phyloP scores from a whole-genome alignment of 2,888 invertebrate species.

The Leptinotarsa peninsularis region DNA sequence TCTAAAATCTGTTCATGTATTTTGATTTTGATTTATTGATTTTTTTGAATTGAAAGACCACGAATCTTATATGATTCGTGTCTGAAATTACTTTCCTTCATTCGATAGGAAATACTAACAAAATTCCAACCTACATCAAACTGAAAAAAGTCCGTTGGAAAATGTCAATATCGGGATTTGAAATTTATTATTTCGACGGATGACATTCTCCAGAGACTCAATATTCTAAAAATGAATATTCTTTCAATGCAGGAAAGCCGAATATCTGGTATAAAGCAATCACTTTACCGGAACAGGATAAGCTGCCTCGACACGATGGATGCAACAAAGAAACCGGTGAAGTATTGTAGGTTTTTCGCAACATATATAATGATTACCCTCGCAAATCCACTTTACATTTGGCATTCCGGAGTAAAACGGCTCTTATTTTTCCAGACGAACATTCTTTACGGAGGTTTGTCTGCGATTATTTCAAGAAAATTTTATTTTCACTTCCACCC shows the following conservation, averaged over 20 bases:
- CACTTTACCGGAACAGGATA: not conserved
- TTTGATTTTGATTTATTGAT: too few relatives aligned
- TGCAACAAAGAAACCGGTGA: slow-evolving; percentile 4
- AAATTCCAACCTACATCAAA: not conserved
- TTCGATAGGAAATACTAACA: too few relatives aligned
- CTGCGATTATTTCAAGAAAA: not conserved
- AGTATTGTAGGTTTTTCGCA: slow-evolving; percentile 2
- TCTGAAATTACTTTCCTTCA: too few relatives aligned
- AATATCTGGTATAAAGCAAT: slow-evolving; percentile 3
- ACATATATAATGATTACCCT: not conserved
- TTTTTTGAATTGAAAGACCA: too few relatives aligned
- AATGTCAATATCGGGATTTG: too few relatives aligned
- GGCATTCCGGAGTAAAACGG: not conserved
- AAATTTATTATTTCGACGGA: not conserved
- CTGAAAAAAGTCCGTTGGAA: not conserved
- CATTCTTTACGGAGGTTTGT: not conserved
- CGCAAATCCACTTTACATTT: slow-evolving; percentile 1
- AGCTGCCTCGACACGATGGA: not conserved
- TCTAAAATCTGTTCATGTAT: too few relatives aligned
- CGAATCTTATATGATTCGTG: too few relatives aligned
- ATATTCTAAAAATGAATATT: not conserved
- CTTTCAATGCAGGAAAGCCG: too few relatives aligned
- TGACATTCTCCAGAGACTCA: not conserved
- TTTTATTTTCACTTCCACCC: not conserved
- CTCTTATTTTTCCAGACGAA: not conserved